A percentile compares a stretch with the other conserved stretches of the same genome.
phyloP scores from a whole-genome alignment of 2,113 vertebrate genomes.

The Antigone vipio region DNA sequence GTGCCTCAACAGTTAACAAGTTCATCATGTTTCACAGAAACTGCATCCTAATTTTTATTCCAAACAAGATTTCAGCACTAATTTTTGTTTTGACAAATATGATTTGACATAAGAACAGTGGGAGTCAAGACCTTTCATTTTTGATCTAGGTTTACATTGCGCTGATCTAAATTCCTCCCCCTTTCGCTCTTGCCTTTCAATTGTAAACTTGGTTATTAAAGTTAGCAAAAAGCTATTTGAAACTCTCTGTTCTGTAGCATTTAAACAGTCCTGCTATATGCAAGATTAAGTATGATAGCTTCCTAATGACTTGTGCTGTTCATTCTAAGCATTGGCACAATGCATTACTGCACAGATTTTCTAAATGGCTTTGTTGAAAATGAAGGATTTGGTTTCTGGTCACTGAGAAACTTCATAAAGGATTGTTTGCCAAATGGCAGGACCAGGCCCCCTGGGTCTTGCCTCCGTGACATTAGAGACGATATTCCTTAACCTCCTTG shows the following conservation, averaged over 20 bases:
- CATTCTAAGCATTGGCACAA: background rate
- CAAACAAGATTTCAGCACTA: slow-evolving; percentile 47
- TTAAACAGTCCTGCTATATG: slow-evolving; percentile 9
- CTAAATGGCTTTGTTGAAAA: background rate
- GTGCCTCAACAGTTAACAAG: background rate
- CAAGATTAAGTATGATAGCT: slow-evolving; percentile 47
- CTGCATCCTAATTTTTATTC: slow-evolving; percentile 43
- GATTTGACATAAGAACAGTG: slow-evolving; percentile 54
- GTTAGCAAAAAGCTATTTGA: slow-evolving; percentile 41
- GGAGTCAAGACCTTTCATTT: slow-evolving; percentile 64
- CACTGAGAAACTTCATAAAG: background rate
- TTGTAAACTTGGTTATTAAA: slow-evolving; percentile 46
- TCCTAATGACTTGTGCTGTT: slow-evolving; percentile 62
- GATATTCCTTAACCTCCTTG: background rate
- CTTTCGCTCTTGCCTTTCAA: slow-evolving; percentile 40
- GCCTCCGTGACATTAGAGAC: background rate
- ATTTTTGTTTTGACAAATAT: slow-evolving; percentile 63
- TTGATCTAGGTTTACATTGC: slow-evolving; percentile 47
- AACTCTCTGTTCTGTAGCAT: slow-evolving; percentile 34
- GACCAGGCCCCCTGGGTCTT: background rate
- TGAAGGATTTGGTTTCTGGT: slow-evolving; percentile 9
- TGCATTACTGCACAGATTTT: background rate
- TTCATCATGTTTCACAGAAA: background rate
- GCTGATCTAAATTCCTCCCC: slow-evolving; percentile 54
- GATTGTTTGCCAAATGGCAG: background rate